phyloP scores from a whole-genome alignment of 2,797 vertebrate genomes.

The Halcyon leucocephala region DNA sequence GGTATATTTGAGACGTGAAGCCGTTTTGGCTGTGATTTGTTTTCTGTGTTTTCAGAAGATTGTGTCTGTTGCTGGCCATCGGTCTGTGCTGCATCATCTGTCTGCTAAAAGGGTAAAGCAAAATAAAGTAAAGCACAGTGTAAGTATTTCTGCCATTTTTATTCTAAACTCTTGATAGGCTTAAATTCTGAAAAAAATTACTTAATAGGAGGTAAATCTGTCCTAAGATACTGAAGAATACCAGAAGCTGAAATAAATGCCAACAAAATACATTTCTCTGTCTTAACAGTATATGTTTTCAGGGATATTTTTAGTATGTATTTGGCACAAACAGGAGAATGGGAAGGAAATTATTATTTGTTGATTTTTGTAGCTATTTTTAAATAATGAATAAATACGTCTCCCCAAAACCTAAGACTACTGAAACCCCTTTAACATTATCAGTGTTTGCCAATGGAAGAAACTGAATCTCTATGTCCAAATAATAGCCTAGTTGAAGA shows the following conservation, averaged over 20 bases:
- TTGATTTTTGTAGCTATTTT: not conserved
- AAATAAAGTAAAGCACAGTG: conserved; percentile 31
- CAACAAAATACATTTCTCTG: not conserved
- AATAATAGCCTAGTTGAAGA: not conserved
- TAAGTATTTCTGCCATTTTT: not conserved
- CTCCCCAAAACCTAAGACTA: not conserved
- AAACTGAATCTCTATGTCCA: not conserved
- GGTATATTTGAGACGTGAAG: conserved; percentile 98
- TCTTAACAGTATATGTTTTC: not conserved
- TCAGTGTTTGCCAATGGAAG: not conserved
- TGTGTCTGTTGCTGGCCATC: conserved; percentile 92
- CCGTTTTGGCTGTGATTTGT: conserved; percentile 94
- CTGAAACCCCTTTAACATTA: not conserved
- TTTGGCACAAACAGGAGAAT: not conserved
- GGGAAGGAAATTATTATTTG: not conserved
- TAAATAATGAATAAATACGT: not conserved
- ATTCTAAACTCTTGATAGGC: not conserved
- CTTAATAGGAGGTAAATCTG: not conserved
- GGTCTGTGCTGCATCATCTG: conserved; percentile 92
- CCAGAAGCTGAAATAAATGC: not conserved
- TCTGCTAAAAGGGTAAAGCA: conserved; percentile 86
- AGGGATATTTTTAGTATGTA: not conserved
- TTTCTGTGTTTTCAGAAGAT: conserved; percentile 92
- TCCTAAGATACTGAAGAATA: not conserved
- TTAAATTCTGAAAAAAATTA: not conserved